phyloP scores from a whole-genome alignment of 2,888 invertebrate species.

The Anagyrus pseudococci region DNA sequence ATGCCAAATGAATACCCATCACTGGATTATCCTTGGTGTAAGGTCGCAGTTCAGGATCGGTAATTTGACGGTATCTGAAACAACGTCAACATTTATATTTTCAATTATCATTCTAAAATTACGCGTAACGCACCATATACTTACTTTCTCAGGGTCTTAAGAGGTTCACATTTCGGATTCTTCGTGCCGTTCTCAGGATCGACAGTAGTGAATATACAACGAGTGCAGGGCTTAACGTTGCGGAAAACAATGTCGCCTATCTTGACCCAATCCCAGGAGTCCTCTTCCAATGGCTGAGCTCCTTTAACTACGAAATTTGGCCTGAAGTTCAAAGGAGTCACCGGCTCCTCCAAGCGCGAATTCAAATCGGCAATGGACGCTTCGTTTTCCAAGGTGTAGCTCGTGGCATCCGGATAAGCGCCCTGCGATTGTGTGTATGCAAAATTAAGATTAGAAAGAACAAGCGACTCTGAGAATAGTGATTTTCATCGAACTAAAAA shows the following conservation, averaged over 20 bases:
- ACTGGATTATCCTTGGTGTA: slow-evolving; percentile 61
- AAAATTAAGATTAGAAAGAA: not conserved
- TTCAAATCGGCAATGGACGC: slow-evolving; percentile 74
- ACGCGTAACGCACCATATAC: slow-evolving; percentile 9
- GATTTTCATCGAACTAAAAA: not conserved
- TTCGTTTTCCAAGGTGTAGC: slow-evolving; percentile 73
- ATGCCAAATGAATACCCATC: slow-evolving; percentile 65
- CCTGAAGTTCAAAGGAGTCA: slow-evolving; percentile 69
- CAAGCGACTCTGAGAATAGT: not conserved
- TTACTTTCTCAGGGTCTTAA: slow-evolving; percentile 72
- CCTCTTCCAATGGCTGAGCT: slow-evolving; percentile 70
- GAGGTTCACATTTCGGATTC: slow-evolving; percentile 68
- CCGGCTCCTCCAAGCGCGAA: slow-evolving; percentile 64
- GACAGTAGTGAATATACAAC: slow-evolving; percentile 77
- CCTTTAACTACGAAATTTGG: slow-evolving; percentile 74
- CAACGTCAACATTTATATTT: too few relatives aligned
- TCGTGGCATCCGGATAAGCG: slow-evolving; percentile 71
- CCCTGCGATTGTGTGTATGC: slow-evolving; percentile 62
- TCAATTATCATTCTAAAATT: too few relatives aligned
- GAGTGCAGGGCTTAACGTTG: slow-evolving; percentile 71
- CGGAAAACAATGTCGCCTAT: slow-evolving; percentile 72
- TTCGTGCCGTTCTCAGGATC: slow-evolving; percentile 72
- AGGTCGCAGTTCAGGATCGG: slow-evolving; percentile 50
- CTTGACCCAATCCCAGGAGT: slow-evolving; percentile 75
- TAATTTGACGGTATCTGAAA: slow-evolving; percentile 63